Evolutionary conservation across 2,113 vertebrate genomes (phyloP).

Genomic region (Engraulis encrasicolus): DNA sequence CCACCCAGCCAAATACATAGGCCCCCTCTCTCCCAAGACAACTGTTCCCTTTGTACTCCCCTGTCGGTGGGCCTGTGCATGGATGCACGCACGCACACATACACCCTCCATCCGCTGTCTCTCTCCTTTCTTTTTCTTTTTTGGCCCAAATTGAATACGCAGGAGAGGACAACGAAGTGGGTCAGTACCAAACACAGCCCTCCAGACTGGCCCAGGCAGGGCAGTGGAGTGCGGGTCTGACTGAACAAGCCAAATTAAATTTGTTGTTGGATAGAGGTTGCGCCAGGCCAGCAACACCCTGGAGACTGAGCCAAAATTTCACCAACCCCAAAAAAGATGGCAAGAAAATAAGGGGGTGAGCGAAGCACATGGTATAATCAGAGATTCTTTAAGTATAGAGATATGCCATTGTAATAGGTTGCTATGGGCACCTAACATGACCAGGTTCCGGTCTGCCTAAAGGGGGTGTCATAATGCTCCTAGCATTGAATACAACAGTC

Average conservation of each 20-base stretch:
- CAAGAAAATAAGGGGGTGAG: neutral
- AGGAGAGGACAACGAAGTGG: constrained; percentile 53
- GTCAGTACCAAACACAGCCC: constrained; percentile 55
- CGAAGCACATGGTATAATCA: neutral
- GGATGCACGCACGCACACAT: too few species aligned
- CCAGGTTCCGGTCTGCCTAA: too few species aligned
- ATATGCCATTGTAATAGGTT: too few species aligned
- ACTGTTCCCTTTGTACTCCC: too few species aligned
- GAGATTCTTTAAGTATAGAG: neutral
- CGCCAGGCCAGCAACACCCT: neutral
- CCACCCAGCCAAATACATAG: too few species aligned
- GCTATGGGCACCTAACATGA: too few species aligned
- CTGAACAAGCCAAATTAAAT: too few species aligned
- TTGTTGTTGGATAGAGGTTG: neutral
- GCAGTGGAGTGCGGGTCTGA: too few species aligned
- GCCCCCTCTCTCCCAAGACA: too few species aligned
- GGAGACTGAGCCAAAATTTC: neutral
- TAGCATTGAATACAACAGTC: too few species aligned
- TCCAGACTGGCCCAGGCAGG: constrained; percentile 35
- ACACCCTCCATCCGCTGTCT: neutral
- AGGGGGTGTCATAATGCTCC: too few species aligned
- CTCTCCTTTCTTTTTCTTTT: neutral
- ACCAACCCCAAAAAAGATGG: neutral
- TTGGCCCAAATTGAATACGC: constrained; percentile 22
- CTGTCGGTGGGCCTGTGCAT: too few species aligned